Evolutionary conservation across 2,113 vertebrate species (phyloP).

Genomic region (Rhizomys pruinosus): DNA sequence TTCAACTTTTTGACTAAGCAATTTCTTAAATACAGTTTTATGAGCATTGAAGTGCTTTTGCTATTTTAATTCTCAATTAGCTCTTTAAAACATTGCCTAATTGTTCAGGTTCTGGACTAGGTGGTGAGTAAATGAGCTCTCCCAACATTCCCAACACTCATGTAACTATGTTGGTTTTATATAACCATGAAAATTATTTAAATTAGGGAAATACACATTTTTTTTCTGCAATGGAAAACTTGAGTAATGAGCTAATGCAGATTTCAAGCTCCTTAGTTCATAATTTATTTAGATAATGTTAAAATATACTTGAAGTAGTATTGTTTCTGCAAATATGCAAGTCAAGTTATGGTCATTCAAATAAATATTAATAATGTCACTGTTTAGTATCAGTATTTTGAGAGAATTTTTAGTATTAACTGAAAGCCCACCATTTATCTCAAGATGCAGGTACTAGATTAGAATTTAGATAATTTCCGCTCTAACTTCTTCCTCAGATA

Average conservation of each 20-base stretch:
- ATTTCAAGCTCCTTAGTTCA: background rate
- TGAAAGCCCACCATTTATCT: background rate
- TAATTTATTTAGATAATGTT: background rate
- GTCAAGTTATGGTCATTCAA: background rate
- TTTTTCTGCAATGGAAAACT: background rate
- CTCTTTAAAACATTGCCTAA: background rate
- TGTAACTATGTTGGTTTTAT: background rate
- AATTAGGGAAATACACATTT: background rate
- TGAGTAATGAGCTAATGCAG: conserved; percentile 6
- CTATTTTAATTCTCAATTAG: background rate
- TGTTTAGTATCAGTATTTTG: background rate
- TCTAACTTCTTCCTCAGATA: background rate
- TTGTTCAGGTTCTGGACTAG: background rate
- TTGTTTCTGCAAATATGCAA: background rate
- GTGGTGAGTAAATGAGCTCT: background rate
- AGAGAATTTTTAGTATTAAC: background rate
- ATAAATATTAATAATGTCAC: conserved; percentile 2
- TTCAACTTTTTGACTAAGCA: background rate
- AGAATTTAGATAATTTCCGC: background rate
- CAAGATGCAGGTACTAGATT: background rate
- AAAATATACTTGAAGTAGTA: background rate
- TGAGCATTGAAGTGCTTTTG: background rate
- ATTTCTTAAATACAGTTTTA: conserved; percentile 2
- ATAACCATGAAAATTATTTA: background rate
- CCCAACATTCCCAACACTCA: background rate